Conservation (phyloP, 1,140 invertebrate genomes). For the Pachyrhynchus sulphureomaculatus region DNA sequence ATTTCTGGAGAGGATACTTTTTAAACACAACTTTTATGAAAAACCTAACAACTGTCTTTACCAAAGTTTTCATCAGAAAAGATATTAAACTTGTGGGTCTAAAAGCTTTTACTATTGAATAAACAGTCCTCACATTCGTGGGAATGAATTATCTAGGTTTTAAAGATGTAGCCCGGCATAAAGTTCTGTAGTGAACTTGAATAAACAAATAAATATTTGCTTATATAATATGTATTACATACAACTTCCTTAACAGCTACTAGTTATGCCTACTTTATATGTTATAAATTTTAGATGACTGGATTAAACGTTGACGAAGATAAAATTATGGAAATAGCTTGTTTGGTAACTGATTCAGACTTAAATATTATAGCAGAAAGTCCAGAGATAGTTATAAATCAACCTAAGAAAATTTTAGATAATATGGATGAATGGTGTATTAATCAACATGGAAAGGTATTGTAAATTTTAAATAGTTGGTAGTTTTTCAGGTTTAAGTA, state of each 20-base stretch:
- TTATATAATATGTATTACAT: too few relatives aligned
- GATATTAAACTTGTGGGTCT: too few relatives aligned
- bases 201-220: too few relatives aligned
- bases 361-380: slow-evolving; percentile 78
- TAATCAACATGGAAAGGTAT: slow-evolving; percentile 71
- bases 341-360: slow-evolving; percentile 80
- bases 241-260: too few relatives aligned
- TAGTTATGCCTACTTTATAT: too few relatives aligned
- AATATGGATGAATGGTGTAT: slow-evolving; percentile 84
- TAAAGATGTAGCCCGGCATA: too few relatives aligned
- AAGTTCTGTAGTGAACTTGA: too few relatives aligned
- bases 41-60: too few relatives aligned
- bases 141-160: too few relatives aligned
- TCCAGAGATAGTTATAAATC: slow-evolving; percentile 79
- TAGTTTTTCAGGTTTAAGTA: not conserved
- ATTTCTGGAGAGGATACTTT: not conserved
- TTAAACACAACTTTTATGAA: not conserved
- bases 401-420: slow-evolving; percentile 70
- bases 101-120: too few relatives aligned
- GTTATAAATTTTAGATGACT: slow-evolving; percentile 52
- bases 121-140: too few relatives aligned
- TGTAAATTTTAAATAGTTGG: slow-evolving; percentile 8
- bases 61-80: too few relatives aligned
- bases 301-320: slow-evolving; percentile 72
- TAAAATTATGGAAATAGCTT: slow-evolving; percentile 85